A percentile compares a stretch with the other conserved stretches of the same genome.
Conservation (phyloP, 2,113 vertebrate species). For the Sinocyclocheilus maitianheensis region DNA sequence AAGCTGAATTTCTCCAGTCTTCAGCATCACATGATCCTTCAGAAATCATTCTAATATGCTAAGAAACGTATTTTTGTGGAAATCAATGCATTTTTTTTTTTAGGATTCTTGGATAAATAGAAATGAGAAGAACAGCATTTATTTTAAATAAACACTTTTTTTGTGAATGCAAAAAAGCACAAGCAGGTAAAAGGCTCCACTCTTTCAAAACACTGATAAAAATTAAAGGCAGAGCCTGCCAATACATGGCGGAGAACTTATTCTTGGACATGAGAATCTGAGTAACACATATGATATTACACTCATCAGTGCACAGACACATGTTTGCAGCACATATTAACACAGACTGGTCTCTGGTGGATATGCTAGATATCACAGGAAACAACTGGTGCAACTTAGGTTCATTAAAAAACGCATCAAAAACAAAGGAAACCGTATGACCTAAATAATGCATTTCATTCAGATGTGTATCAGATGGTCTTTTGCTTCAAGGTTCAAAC, state of each 20-base stretch:
- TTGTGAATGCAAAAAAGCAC: too few relatives aligned
- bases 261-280: conserved; percentile 26
- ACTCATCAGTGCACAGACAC: not conserved
- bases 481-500: not conserved
- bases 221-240: not conserved
- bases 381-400: not conserved
- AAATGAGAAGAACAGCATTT: not conserved
- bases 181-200: not conserved
- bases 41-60: not conserved
- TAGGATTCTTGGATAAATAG: not conserved
- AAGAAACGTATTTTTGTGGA: not conserved
- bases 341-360: not conserved
- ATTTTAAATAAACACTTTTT: not conserved
- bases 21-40: not conserved
- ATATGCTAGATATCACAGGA: not conserved
- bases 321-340: conserved; percentile 12
- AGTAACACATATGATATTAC: conserved; percentile 31
- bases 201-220: not conserved
- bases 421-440: not conserved
- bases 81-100: too few relatives aligned
- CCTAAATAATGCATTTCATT: not conserved
- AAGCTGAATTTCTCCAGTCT: not conserved
- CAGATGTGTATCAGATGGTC: not conserved
- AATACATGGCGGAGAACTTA: not conserved
- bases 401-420: not conserved